Evolutionary conservation across 2,797 vertebrate genomes (phyloP).

Genomic region (Nannoperca australis): DNA sequence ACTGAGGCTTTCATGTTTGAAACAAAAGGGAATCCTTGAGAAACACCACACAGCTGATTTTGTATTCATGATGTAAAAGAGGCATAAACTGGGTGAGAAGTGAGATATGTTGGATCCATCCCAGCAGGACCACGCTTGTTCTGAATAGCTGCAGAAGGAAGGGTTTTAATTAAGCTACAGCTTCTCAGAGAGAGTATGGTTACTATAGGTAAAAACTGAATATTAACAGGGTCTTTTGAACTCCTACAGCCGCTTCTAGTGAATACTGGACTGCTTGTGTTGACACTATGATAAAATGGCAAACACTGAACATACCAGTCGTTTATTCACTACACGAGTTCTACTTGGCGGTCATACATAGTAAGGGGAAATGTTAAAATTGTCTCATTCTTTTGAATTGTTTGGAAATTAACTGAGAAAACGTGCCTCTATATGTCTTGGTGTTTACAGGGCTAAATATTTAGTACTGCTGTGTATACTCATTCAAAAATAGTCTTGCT

Average conservation of each 20-base stretch:
- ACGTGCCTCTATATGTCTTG: background rate
- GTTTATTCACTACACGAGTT: slow-evolving; percentile 11
- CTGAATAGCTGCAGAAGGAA: background rate
- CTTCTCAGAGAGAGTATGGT: background rate
- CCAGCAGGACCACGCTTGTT: background rate
- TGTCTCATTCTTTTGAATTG: background rate
- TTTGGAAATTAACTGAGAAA: background rate
- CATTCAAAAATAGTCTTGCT: background rate
- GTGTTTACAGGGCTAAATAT: background rate
- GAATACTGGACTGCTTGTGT: slow-evolving; percentile 6
- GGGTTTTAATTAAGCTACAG: background rate
- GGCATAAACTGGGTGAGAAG: background rate
- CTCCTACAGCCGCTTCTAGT: background rate
- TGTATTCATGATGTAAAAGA: slow-evolving; percentile 22
- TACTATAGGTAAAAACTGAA: background rate
- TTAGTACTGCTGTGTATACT: background rate
- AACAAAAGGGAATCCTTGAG: slow-evolving; percentile 54
- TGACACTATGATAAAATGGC: background rate
- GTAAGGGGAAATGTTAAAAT: slow-evolving; percentile 13
- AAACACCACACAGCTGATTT: slow-evolving; percentile 17
- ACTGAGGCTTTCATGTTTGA: slow-evolving; percentile 65
- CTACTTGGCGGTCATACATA: background rate
- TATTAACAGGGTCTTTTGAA: background rate
- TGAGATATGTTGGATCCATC: background rate
- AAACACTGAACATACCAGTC: background rate